Evolutionary conservation across 2,113 vertebrate genomes (phyloP).

Genomic region (Condylura cristata): DNA sequence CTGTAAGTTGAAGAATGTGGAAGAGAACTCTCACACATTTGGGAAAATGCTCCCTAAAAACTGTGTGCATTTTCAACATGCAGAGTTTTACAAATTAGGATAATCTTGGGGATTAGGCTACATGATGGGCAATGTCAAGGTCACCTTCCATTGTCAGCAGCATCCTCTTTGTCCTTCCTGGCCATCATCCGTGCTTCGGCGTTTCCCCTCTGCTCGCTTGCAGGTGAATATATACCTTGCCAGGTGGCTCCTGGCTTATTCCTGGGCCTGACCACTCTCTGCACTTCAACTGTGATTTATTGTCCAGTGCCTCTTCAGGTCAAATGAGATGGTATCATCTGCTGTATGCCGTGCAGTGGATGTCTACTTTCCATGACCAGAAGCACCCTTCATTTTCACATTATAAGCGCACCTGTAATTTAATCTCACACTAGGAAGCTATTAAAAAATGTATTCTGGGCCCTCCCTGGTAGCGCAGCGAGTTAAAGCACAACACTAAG

Average conservation of each 20-base stretch:
- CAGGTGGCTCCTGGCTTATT: neutral
- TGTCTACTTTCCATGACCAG: neutral
- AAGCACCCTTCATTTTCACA: neutral
- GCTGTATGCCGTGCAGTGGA: neutral
- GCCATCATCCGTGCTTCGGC: rapidly evolving
- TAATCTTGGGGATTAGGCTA: neutral
- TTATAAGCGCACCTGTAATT: neutral
- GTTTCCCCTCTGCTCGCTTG: neutral
- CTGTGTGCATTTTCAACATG: neutral
- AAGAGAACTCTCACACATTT: neutral
- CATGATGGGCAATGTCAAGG: neutral
- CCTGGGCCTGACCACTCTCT: neutral
- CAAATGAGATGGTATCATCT: neutral
- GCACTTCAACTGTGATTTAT: rapidly evolving
- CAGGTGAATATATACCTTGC: neutral
- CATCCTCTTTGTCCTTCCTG: neutral
- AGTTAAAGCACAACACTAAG: too few relatives aligned
- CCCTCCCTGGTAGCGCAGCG: too few relatives aligned
- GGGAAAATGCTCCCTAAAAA: neutral
- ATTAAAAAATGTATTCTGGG: neutral
- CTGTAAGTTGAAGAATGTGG: neutral
- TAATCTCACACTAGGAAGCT: neutral
- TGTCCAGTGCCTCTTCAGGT: neutral
- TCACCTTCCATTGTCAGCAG: rapidly evolving
- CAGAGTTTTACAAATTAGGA: neutral